These are phyloP conservation scores for Coremacera marginata DNA, from an alignment of 2,888 invertebrate species.

Conservation along the genomic window DNA sequence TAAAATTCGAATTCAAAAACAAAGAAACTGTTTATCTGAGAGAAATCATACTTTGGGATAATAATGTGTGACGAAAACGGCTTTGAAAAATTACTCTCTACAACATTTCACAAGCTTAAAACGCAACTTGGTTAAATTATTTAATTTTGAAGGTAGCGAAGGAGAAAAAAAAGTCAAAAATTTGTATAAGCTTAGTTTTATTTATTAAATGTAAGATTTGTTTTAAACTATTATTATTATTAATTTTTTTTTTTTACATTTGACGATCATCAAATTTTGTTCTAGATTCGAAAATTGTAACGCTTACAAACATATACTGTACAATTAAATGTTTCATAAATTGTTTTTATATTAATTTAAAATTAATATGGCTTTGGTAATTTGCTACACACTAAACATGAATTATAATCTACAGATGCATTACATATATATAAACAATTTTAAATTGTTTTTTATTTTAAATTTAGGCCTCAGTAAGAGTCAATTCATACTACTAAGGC, in stretches of 20 bases:
- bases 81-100: no score
- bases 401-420: slow-evolving; percentile 7
- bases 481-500: no score
- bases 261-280: not conserved
- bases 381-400: slow-evolving; percentile 7
- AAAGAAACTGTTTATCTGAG: no score
- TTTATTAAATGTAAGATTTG: not conserved
- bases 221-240: not conserved
- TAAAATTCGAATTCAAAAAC: no score
- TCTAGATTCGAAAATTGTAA: not conserved
- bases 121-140: no score
- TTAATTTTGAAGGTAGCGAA: not conserved
- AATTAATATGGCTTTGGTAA: slow-evolving; percentile 37
- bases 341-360: slow-evolving; percentile 5
- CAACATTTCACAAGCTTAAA: no score
- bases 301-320: not conserved
- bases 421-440: slow-evolving; percentile 18
- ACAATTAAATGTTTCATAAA: not conserved
- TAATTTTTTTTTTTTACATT: not conserved
- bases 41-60: no score
- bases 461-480: no score
- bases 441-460: not conserved
- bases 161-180: not conserved
- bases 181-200: not conserved
- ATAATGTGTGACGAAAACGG: no score